Base-by-base conservation (phyloP, 2,888 invertebrate genomes). In the Dasypogon diadema region DNA sequence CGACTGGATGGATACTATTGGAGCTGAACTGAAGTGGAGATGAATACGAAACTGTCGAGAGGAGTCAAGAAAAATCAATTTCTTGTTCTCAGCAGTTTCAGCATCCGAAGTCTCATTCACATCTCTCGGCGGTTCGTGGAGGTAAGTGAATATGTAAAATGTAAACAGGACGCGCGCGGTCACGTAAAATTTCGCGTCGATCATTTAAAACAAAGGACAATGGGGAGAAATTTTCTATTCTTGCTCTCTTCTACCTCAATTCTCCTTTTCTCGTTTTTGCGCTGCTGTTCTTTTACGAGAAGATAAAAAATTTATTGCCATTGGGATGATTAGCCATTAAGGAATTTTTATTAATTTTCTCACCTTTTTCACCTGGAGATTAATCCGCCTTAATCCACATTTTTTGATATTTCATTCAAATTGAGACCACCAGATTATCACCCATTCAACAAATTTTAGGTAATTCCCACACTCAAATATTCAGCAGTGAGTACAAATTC, bases 161-260 rank as follows among this genome's bases (percentile, higher is more conserved):
- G 70, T 70, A 70, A 77, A 77, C 77, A 77, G 77, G 76, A 77
- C 72, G 77, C 76, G 77, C 76, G 77, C 77, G 77, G 77, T 77
- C 77, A 77, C 77, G 77, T 77, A 77, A 77, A 77, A 77, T 75
- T 76, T 60, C 76, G 77, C 76, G 74, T 77, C 76, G 77, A 76
- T 76, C 70, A 76, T 77, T 77, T 76, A 77, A 77, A 76, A 77
- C 77, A 77, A 77, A 76, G 77, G 76, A 77, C 74, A 63, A 72
- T 46, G 58, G 22, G 70, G 54, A 70, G 70, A 70, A 70, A 14
- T 70, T 54, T 54, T 54, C 70, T 70, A 21, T 70, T 70, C 70
- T 70, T 54, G 70, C 54, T 70, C 54, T 70, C 51, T 46, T 30
- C 22, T 70, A 12, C 1, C 26, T 5, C 12, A 18, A n/a, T 26